phyloP scores from a whole-genome alignment of 2,888 invertebrate species.

The Rhopalosiphum nymphaeae region DNA sequence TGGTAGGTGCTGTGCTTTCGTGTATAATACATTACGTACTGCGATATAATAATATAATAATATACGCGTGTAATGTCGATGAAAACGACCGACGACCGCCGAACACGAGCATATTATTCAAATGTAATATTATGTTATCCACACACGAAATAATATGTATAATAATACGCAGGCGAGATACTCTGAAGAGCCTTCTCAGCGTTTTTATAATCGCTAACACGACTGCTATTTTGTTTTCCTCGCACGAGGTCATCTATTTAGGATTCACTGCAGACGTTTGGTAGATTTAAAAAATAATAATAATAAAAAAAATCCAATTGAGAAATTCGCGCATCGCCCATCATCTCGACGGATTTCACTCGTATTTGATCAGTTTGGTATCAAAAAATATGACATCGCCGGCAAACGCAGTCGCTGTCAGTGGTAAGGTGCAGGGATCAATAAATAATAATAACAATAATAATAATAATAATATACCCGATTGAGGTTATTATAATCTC shows the following conservation, averaged over 20 bases:
- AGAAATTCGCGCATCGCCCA: too few species aligned
- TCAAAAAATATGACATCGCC: too few species aligned
- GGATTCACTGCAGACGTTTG: too few species aligned
- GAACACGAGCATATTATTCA: not conserved
- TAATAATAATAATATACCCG: not conserved
- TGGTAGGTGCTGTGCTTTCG: not conserved
- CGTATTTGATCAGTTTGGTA: too few species aligned
- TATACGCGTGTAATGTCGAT: not conserved
- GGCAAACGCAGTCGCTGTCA: too few species aligned
- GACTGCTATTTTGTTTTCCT: not conserved
- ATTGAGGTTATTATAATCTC: not conserved
- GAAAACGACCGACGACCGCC: not conserved
- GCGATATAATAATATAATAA: not conserved
- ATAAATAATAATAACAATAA: not conserved
- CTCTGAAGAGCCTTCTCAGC: not conserved
- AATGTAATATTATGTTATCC: not conserved
- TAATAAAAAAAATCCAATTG: too few species aligned
- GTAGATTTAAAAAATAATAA: too few species aligned
- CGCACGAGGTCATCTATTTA: not conserved
- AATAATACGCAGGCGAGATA: not conserved
- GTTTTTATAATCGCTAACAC: not conserved
- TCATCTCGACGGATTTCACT: too few species aligned
- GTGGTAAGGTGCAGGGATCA: too few species aligned
- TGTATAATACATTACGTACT: not conserved
- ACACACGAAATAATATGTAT: not conserved